Evolutionary conservation across 2,113 vertebrate genomes (phyloP).

Genomic region (Verasper variegatus): DNA sequence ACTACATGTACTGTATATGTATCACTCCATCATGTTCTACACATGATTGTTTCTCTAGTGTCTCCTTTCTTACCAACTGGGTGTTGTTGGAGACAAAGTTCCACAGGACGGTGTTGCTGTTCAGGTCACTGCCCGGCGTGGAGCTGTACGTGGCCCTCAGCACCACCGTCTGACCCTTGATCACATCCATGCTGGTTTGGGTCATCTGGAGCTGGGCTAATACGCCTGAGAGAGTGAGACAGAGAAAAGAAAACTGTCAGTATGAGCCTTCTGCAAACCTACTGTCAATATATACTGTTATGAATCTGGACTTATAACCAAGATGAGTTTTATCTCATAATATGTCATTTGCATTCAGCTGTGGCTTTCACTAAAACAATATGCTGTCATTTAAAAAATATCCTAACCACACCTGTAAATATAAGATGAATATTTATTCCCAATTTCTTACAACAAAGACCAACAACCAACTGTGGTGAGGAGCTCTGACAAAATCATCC

Average conservation of each 20-base stretch:
- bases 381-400: no score
- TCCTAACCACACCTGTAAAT: neutral
- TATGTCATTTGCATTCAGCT: no score
- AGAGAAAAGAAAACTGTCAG: neutral
- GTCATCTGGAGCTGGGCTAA: constrained; percentile 61
- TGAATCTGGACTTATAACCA: no score
- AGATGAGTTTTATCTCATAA: no score
- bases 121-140: neutral
- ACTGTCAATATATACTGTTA: no score
- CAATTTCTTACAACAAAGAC: no score
- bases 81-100: constrained; percentile 59
- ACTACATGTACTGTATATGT: neutral
- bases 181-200: constrained; percentile 62
- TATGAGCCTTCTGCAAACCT: neutral
- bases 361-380: no score
- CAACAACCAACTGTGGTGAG: no score
- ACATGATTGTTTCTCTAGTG: no score
- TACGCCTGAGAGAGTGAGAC: constrained; percentile 60
- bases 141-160: constrained; percentile 81
- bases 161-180: constrained; percentile 81
- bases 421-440: no score
- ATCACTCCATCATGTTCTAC: no score
- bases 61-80: constrained; percentile 65
- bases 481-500: no score
- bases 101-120: constrained; percentile 72